Base-by-base conservation (phyloP, 2,113 vertebrate species). In the Piaya cayana region DNA sequence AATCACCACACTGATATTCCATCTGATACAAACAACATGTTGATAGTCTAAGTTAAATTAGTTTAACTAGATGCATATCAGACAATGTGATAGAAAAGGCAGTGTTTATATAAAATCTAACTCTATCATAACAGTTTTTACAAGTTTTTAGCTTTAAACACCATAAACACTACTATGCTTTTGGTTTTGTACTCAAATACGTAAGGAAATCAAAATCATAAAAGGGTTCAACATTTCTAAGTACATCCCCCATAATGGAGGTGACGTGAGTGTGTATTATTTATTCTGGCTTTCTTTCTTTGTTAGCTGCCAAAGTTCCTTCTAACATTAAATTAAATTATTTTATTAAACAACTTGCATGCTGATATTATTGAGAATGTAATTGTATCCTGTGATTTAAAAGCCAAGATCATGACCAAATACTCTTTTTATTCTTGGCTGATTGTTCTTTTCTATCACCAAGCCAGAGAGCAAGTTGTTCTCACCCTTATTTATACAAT, bases 371-470 rank as follows among this genome's bases (percentile, higher is more conserved):
- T 3, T 55, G 16, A 85, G 32, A 82, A 50, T 20, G 20, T 50
- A 49, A 68, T 82, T 90, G 85, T 88, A 55, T 39, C 16, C 29
- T 72, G 39, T 53, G 21, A 62, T 56, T 79, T 69, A 82, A 88
- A 92, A 93, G 82, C 30, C 80, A 90, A 90, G 78, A 86, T 18
- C 36, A 70, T 43, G 32, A 88, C 36, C 59, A 83, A 76, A 90
- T 77, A 82, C 7, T 16, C 32, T 55, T 92, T 43, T 95, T 80
- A 42, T 82, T 92, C 77, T 56, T 58, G 49, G 76, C 18, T 59
- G 72, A 17, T n/a, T 69, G 21, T 30, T 88, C 39, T 88, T 88
- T 90, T 86, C 65, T 5, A 0, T 83, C 42, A 90, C 50, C 21
- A 53, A 30, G 82, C 27, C 6, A 65, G 45, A 76, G 16, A 90